Evolutionary conservation across 2,888 invertebrate species (phyloP), one percentile per base, ranked within the genome.

Genomic region (Papilio gigon): DNA sequence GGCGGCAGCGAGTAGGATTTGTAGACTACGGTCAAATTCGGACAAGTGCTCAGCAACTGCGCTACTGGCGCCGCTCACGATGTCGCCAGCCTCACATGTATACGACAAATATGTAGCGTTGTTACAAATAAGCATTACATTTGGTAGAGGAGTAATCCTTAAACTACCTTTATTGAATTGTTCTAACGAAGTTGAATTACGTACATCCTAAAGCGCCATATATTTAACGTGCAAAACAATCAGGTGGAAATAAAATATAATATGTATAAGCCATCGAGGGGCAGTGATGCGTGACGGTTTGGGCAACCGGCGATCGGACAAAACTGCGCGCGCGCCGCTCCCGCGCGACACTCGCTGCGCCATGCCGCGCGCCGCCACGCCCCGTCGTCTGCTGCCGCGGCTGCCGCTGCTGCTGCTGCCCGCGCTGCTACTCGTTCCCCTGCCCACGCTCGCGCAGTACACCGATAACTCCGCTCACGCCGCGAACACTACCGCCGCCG

Each of bases 311-410:
- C 70, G 76, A 72, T 72, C 81, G 80, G 83, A 89, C 90, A 91
- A 89, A 90, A 90, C 85, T 80, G 82, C 75, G 84, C 76, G 82
- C 77, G 65, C 72, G 68, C 76, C 76, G 78, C 78, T 78, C 85
- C 83, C 89, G 86, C 89, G 88, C 77, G 85, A 80, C 88, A 87
- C 78, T 85, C 78, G 78, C 80, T 79, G 86, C 85, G 88, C 83
- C 86, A 89, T 88, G 90, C 89, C 81, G 79, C 81, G 81, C 79
- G 80, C 83, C 80, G 76, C 78, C 72, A 74, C 74, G 77, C 79
- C 76, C 75, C 75, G 76, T 77, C 80, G 76, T 74, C 75, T 75
- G 75, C 77, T 78, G 76, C 79, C 77, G 80, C 78, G 78, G 78
- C 78, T 77, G 74, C 67, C 70, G 27, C 67, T 67, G 47, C 9